Conservation (phyloP, 1,140 invertebrate species). For the Cydia pomonella region DNA sequence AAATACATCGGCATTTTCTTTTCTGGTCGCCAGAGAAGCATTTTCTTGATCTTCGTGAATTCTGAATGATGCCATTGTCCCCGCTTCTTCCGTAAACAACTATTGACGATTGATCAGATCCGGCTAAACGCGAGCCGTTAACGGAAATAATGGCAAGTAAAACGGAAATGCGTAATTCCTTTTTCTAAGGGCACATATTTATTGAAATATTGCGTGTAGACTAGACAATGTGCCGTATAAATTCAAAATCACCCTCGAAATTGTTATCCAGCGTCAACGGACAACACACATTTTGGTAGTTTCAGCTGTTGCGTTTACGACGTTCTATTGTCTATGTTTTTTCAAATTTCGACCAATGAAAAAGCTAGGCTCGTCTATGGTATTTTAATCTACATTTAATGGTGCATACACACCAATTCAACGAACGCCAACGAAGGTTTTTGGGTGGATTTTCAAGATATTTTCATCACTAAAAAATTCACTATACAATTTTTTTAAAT, state of each 20-base stretch:
- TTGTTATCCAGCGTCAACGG: conserved; percentile 69
- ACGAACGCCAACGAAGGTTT: too few species aligned
- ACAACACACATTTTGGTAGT: conserved; percentile 72
- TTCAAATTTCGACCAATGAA: conserved; percentile 69
- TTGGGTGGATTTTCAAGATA: too few species aligned
- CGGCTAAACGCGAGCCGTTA: conserved; percentile 45
- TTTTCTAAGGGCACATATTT: conserved; percentile 62
- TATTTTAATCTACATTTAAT: neutral
- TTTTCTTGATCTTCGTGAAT: conserved; percentile 87
- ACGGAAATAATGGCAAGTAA: conserved; percentile 50
- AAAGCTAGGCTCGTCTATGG: conserved; percentile 2
- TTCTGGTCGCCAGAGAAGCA: conserved; percentile 61
- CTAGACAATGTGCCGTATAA: conserved; percentile 47
- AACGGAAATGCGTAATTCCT: conserved; percentile 49
- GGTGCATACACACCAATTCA: neutral
- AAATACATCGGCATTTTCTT: conserved; percentile 74
- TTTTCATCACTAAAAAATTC: too few species aligned
- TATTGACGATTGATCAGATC: conserved; percentile 51
- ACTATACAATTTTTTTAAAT: too few species aligned
- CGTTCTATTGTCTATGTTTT: conserved; percentile 63
- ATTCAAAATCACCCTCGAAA: conserved; percentile 65
- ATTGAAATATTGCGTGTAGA: conserved; percentile 54
- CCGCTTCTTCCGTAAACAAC: conserved; percentile 65
- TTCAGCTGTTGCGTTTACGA: conserved; percentile 77
- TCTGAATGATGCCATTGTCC: conserved; percentile 83